Conservation (phyloP, 1,140 invertebrate species). For the Leptestheria dahalacensis region DNA sequence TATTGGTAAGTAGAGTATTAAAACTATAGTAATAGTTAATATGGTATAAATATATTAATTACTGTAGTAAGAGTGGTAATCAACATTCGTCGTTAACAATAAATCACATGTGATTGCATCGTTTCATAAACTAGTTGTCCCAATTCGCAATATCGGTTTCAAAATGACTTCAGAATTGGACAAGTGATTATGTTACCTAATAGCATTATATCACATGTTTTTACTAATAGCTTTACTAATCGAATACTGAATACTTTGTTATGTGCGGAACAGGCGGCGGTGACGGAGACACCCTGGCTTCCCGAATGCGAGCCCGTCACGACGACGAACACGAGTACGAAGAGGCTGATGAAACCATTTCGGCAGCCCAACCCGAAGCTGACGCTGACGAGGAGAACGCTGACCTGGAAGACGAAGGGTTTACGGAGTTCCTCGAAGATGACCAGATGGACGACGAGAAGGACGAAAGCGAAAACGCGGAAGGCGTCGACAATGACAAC, state of each 20-base stretch:
- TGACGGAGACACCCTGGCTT: slow-evolving; percentile 29
- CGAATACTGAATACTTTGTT: not conserved
- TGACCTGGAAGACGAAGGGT: slow-evolving; percentile 25
- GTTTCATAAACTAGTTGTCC: too few relatives aligned
- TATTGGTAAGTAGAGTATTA: too few relatives aligned
- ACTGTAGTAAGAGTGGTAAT: too few relatives aligned
- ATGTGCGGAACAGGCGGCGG: slow-evolving; percentile 34
- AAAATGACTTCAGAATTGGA: too few relatives aligned
- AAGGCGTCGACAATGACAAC: slow-evolving; percentile 27
- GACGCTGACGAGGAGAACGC: slow-evolving; percentile 25
- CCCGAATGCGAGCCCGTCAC: not conserved
- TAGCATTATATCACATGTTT: too few relatives aligned
- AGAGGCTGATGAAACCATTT: slow-evolving; percentile 2
- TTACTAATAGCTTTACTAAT: too few relatives aligned
- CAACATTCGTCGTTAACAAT: too few relatives aligned
- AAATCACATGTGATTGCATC: too few relatives aligned
- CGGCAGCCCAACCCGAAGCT: slow-evolving; percentile 24
- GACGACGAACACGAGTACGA: slow-evolving; percentile 16
- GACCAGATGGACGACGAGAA: slow-evolving; percentile 5
- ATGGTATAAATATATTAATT: too few relatives aligned
- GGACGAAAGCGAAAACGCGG: slow-evolving; percentile 16
- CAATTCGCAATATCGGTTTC: too few relatives aligned
- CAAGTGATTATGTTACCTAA: not conserved
- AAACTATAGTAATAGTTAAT: too few relatives aligned
- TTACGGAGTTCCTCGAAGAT: not conserved